Conservation (phyloP, 2,797 vertebrate species). For the Liparis tanakae region DNA sequence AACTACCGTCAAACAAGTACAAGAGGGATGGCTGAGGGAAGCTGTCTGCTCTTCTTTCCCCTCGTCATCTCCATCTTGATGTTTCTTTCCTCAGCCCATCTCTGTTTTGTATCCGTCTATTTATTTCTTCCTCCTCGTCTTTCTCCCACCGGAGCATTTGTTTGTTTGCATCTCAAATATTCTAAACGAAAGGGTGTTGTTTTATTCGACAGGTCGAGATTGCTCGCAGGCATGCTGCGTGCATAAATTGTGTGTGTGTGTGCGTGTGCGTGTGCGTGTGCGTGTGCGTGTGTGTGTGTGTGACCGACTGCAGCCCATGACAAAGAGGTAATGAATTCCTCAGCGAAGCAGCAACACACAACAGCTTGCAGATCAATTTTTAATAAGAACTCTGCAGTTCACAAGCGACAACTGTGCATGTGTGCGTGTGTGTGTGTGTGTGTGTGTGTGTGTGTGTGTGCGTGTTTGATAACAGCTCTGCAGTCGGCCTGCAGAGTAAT, state of each 20-base stretch:
- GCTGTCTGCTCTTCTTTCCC: constrained; percentile 10
- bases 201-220: constrained; percentile 70
- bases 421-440: constrained; percentile 42
- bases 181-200: constrained; percentile 71
- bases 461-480: constrained; percentile 69
- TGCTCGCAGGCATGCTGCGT: constrained; percentile 61
- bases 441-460: constrained; percentile 37
- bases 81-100: constrained; percentile 18
- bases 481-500: constrained; percentile 66
- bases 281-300: not conserved
- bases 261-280: not conserved
- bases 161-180: constrained; percentile 75
- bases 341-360: constrained; percentile 75
- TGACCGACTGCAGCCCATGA: constrained; percentile 62
- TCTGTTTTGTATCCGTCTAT: constrained; percentile 22
- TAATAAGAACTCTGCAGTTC: constrained; percentile 80
- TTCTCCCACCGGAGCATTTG: constrained; percentile 60
- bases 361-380: constrained; percentile 84
- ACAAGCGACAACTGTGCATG: constrained; percentile 65
- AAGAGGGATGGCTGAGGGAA: not conserved
- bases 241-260: constrained; percentile 3
- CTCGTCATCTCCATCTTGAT: constrained; percentile 34
- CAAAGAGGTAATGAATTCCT: constrained; percentile 81
- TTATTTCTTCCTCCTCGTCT: constrained; percentile 1
- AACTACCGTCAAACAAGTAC: constrained; percentile 31